Percentiles rank a stretch among this genome's conserved stretches.
Evolutionary conservation across 2,113 vertebrate species (phyloP).

Genomic region (Cololabis saira): DNA sequence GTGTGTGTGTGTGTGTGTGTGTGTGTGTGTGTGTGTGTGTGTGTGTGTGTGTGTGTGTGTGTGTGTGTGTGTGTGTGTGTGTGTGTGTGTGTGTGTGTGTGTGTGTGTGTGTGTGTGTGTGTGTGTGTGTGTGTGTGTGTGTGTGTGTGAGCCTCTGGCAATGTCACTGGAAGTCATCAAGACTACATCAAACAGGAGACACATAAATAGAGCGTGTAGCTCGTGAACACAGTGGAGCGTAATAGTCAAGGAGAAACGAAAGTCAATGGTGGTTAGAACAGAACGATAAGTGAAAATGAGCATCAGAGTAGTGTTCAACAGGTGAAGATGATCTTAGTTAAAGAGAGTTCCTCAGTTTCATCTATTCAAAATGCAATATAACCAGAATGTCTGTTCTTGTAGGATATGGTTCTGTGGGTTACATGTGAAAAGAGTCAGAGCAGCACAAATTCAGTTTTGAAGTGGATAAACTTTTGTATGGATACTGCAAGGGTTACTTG

Average conservation of each 20-base stretch:
- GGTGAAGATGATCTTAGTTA: conserved; percentile 9
- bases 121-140: too few species aligned
- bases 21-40: too few species aligned
- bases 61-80: too few species aligned
- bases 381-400: conserved; percentile 20
- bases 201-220: not conserved
- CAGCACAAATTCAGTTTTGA: conserved; percentile 36
- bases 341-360: conserved; percentile 7
- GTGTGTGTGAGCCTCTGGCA: not conserved
- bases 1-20: too few species aligned
- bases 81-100: too few species aligned
- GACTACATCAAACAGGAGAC: not conserved
- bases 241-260: not conserved
- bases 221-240: not conserved
- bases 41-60: too few species aligned
- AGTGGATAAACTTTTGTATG: conserved; percentile 30
- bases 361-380: conserved; percentile 17
- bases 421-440: conserved; percentile 46
- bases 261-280: too few species aligned
- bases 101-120: too few species aligned
- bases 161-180: not conserved
- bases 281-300: too few species aligned
- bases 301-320: not conserved
- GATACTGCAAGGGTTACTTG: conserved; percentile 38
- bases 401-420: conserved; percentile 19